A percentile compares a stretch with the other conserved stretches of the same genome.
phyloP scores from a whole-genome alignment of 2,888 invertebrate genomes.

The Herminia tarsipennalis region DNA sequence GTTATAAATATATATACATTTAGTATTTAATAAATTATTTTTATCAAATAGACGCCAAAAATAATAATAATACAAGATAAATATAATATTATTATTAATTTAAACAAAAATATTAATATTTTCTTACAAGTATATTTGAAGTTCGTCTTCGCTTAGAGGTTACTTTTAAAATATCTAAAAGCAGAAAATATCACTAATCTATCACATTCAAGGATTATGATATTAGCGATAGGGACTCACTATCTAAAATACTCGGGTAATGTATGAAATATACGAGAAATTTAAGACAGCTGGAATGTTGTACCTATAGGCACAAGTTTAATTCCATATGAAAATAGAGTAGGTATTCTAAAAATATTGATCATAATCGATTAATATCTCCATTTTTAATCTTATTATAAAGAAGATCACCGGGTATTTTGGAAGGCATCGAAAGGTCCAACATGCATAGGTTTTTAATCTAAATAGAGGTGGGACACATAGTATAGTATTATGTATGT shows the following conservation, averaged over 20 bases:
- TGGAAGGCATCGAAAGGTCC: no score
- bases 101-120: neutral
- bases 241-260: conserved; percentile 15
- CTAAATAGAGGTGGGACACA: no score
- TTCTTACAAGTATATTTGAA: neutral
- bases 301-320: neutral
- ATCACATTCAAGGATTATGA: conserved; percentile 40
- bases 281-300: neutral
- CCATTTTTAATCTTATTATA: no score
- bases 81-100: conserved; percentile 1
- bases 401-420: no score
- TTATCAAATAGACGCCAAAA: neutral
- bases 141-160: no score
- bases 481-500: no score
- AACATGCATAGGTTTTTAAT: no score
- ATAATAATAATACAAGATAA: conserved; percentile 42
- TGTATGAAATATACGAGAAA: conserved; percentile 2
- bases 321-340: no score
- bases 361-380: no score
- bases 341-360: neutral
- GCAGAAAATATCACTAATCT: conserved; percentile 46
- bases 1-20: no score
- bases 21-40: no score
- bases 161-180: conserved; percentile 24
- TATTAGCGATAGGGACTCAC: conserved; percentile 11